Percentiles rank a stretch among this genome's conserved stretches.
Evolutionary conservation across 2,888 invertebrate genomes (phyloP).

Genomic region (Erannis defoliaria): DNA sequence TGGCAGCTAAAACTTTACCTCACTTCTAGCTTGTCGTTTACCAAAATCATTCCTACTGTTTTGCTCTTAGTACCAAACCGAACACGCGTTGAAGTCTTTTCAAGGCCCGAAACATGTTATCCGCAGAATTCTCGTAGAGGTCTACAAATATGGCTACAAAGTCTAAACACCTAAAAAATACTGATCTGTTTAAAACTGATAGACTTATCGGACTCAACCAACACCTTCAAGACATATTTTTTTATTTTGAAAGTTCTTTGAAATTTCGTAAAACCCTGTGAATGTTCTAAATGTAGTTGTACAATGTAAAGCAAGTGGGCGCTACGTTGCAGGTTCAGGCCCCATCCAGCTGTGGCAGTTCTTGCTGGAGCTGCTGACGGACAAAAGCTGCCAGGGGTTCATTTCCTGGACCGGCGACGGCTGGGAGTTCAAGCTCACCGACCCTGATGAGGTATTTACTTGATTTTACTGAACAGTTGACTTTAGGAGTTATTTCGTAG

Average conservation of each 20-base stretch:
- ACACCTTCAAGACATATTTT: not conserved
- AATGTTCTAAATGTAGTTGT: conserved; percentile 47
- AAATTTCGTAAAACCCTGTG: not conserved
- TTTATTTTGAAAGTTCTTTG: not conserved
- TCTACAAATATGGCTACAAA: conserved; percentile 4
- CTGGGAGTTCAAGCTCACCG: conserved; percentile 99
- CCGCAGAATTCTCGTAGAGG: not conserved
- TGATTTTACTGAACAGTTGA: not conserved
- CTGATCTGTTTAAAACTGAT: too few species aligned
- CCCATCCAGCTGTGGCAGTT: conserved; percentile 99
- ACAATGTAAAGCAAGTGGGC: conserved; percentile 83
- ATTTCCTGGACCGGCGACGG: conserved; percentile 99
- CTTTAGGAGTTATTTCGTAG: too few species aligned
- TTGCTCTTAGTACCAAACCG: not conserved
- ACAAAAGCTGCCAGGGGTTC: conserved; percentile 98
- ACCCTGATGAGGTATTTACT: conserved; percentile 95
- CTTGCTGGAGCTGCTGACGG: conserved; percentile 96
- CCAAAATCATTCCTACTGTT: too few species aligned
- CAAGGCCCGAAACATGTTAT: not conserved
- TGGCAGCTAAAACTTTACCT: too few species aligned
- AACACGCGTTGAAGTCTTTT: conserved; percentile 36
- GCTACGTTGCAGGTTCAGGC: conserved; percentile 91
- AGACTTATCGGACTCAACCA: too few species aligned
- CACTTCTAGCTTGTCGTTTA: not conserved
- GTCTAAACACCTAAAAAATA: not conserved